Conservation (phyloP, 2,113 vertebrate species). For the Takifugu flavidus region DNA sequence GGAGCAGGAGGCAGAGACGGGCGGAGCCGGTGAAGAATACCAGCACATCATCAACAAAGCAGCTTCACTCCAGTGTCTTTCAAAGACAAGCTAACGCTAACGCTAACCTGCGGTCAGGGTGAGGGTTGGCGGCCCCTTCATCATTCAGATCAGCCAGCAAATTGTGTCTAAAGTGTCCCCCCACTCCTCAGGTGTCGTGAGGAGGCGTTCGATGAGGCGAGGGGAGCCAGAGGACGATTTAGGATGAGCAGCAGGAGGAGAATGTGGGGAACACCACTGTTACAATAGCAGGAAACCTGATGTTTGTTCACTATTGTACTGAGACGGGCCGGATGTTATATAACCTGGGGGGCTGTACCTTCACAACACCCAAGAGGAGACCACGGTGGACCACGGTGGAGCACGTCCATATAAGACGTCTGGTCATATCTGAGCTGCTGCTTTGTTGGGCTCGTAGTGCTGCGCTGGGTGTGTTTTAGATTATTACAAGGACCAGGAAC, state of each 20-base stretch:
- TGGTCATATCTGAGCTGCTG: neutral
- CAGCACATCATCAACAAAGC: too few relatives aligned
- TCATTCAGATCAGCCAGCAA: too few relatives aligned
- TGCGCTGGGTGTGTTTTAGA: too few relatives aligned
- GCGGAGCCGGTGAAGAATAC: too few relatives aligned
- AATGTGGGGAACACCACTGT: conserved; percentile 13
- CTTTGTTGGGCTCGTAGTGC: too few relatives aligned
- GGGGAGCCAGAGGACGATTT: neutral
- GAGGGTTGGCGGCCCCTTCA: too few relatives aligned
- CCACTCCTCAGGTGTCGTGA: neutral
- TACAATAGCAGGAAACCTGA: conserved; percentile 55
- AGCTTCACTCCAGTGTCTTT: too few relatives aligned
- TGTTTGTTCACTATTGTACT: conserved; percentile 51
- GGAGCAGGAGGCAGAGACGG: neutral
- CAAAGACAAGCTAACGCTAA: too few relatives aligned
- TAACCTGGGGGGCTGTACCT: conserved; percentile 46
- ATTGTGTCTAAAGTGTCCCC: too few relatives aligned
- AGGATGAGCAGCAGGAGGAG: conserved; percentile 4
- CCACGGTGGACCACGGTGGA: conserved; percentile 4
- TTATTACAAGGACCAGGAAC: too few relatives aligned
- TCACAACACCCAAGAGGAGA: conserved; percentile 17
- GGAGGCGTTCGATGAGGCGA: neutral
- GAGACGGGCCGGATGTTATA: conserved; percentile 34
- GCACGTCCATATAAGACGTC: conserved; percentile 15
- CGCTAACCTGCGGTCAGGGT: too few relatives aligned